Percentiles rank a stretch among this genome's conserved stretches.
These are phyloP conservation scores for Drosophila prolongata DNA, from an alignment of 2,888 invertebrate genomes.

Conservation along the genomic window DNA sequence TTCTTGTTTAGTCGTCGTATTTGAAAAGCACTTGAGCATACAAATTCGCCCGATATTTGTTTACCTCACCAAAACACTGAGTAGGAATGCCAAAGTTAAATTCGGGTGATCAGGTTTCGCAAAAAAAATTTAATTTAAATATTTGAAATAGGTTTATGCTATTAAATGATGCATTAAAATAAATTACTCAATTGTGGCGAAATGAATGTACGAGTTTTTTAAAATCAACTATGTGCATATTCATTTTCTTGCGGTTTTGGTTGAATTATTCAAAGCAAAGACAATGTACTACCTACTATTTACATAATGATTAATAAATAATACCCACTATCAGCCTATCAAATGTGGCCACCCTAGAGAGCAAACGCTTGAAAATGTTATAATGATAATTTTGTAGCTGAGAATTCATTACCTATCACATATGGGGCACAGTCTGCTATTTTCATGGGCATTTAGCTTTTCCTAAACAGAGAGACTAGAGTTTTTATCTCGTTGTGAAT, in stretches of 20 bases:
- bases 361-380: neutral
- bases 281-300: neutral
- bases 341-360: conserved; percentile 7
- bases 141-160: too few relatives aligned
- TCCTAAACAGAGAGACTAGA: neutral
- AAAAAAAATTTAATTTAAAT: neutral
- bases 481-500: neutral
- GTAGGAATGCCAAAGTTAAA: neutral
- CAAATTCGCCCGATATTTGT: conserved; percentile 23
- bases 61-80: conserved; percentile 4
- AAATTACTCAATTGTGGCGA: too few relatives aligned
- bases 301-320: neutral
- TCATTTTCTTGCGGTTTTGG: neutral
- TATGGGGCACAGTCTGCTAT: neutral
- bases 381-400: conserved; percentile 1
- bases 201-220: too few relatives aligned
- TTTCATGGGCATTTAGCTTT: conserved; percentile 14
- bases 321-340: neutral
- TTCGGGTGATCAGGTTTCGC: neutral
- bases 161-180: too few relatives aligned
- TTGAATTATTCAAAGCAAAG: neutral
- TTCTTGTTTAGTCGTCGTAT: conserved; percentile 9
- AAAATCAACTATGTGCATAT: too few relatives aligned
- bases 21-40: conserved; percentile 42
- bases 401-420: neutral